Conservation (phyloP, 2,113 vertebrate genomes). For the rabbit (Oryctolagus cuniculus) region DNA sequence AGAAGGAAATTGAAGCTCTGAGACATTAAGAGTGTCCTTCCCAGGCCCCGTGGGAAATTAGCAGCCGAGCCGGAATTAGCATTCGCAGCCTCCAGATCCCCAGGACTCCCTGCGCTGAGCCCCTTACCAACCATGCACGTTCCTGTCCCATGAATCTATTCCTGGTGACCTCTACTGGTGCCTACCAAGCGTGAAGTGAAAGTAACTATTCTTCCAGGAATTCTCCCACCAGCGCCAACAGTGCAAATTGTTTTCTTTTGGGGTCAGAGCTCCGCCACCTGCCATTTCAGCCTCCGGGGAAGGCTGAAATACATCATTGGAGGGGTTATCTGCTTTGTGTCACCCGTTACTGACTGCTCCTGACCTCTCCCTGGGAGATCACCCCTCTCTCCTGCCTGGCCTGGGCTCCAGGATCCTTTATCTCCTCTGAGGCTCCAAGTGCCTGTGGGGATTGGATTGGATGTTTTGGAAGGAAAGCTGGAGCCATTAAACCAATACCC, state of each 20-base stretch:
- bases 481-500: slow-evolving; percentile 48
- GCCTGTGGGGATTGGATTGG: background rate
- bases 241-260: slow-evolving; percentile 80
- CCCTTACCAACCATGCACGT: background rate
- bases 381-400: background rate
- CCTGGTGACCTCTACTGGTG: slow-evolving; percentile 36
- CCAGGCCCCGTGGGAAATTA: background rate
- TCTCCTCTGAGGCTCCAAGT: background rate
- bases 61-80: slow-evolving; percentile 63
- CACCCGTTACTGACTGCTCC: slow-evolving; percentile 63
- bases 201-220: slow-evolving; percentile 62
- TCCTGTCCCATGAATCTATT: background rate
- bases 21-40: background rate
- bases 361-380: background rate
- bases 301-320: slow-evolving; percentile 80
- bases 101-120: background rate
- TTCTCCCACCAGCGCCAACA: slow-evolving; percentile 37
- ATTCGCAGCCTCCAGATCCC: slow-evolving; percentile 20
- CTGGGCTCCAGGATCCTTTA: background rate
- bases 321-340: slow-evolving; percentile 61
- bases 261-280: slow-evolving; percentile 79
- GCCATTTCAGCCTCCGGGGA: slow-evolving; percentile 67
- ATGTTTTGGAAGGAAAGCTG: slow-evolving; percentile 50
- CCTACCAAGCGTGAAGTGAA: slow-evolving; percentile 59
- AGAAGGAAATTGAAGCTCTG: background rate